Conservation (phyloP, 2,113 vertebrate species). For the Daphoenositta chrysoptera region DNA sequence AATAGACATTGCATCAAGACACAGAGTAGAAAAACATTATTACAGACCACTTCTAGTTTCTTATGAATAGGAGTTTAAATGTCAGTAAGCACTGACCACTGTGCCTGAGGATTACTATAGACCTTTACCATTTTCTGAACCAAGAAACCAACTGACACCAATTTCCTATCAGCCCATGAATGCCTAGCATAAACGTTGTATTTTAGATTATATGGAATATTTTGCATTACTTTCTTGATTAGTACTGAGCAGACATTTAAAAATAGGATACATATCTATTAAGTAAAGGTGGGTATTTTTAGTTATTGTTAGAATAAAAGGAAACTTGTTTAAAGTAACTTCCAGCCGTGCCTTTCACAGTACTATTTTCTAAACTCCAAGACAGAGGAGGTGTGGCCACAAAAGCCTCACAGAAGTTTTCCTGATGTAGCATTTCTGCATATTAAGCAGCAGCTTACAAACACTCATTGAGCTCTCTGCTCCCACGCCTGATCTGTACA, state of each 20-base stretch:
- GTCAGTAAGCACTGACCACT: neutral
- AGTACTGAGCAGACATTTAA: neutral
- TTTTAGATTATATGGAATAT: neutral
- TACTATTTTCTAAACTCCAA: conserved; percentile 53
- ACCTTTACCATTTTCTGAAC: neutral
- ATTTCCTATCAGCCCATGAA: neutral
- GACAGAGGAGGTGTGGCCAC: conserved; percentile 55
- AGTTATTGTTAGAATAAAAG: neutral
- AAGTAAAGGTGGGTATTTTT: neutral
- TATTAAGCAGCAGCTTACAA: conserved; percentile 85
- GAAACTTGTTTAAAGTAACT: neutral
- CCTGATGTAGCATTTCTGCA: conserved; percentile 79
- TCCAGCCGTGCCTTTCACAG: conserved; percentile 28
- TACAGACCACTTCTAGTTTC: neutral
- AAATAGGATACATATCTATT: neutral
- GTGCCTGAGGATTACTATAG: neutral
- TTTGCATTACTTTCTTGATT: neutral
- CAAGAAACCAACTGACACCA: neutral
- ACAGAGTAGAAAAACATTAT: neutral
- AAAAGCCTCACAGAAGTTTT: conserved; percentile 63
- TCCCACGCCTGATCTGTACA: conserved; percentile 74
- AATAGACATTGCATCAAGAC: neutral
- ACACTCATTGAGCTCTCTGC: conserved; percentile 77
- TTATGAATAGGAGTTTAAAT: neutral
- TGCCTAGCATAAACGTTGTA: neutral